Evolutionary conservation across 2,797 vertebrate species (phyloP), one percentile per base, ranked within the genome.

Genomic region (Helostoma temminkii): DNA sequence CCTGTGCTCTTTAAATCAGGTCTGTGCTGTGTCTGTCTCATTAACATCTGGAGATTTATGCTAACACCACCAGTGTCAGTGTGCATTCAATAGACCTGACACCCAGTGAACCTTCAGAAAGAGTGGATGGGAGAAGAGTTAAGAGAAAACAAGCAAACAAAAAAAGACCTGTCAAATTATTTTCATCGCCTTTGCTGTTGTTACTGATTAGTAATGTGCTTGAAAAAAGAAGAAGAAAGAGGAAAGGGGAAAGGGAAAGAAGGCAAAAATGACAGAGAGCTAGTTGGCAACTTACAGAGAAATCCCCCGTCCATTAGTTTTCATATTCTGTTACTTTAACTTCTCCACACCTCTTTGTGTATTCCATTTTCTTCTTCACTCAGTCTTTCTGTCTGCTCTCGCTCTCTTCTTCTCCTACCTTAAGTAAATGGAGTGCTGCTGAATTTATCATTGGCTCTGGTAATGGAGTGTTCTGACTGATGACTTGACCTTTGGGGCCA

Each of bases 401-500:
- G 0, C 30, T 24, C 28, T 72, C 30, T 41, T 55, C 74, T 52
- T 43, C 39, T 50, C 25, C 50, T 9, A 30, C 28, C 72, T 67
- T 74, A 47, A 82, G 52, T 42, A 74, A 80, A 85, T 54, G 43
- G 47, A 66, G 56, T 53, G 56, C 60, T 71, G 71, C 78, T 62
- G 62, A 67, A 82, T 83, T 79, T 41, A 80, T 78, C 73, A 79
- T 85, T 80, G 74, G 64, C 62, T 81, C 68, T 47, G 78, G 63
- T 81, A 83, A 86, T 78, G 65, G 66, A 50, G 56, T 65, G 41
- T 62, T 81, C 53, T 82, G 74, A 78, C 71, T 81, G 81, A 83
- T 87, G 82, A 81, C 70, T 75, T 90, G 83, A 90, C 83, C 84
- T 89, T 86, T 87, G 53, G 66, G 78, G 75, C 49, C 66, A 74